These are phyloP conservation scores for Parapsyche elsis DNA, from an alignment of 1,140 invertebrate genomes.

Conservation along the genomic window DNA sequence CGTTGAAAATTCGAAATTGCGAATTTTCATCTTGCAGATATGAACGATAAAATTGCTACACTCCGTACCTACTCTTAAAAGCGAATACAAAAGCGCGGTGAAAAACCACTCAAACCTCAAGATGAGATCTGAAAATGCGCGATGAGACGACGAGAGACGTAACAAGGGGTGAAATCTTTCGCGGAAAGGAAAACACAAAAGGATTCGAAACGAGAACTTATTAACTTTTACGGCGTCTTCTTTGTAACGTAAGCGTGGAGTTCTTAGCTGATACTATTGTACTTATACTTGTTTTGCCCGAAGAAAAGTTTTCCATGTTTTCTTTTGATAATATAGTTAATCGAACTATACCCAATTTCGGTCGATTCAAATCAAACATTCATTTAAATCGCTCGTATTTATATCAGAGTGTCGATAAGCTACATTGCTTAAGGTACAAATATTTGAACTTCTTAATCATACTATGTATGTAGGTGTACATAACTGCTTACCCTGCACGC, in stretches of 20 bases:
- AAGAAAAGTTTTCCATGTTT: too few species aligned
- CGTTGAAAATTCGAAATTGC: neutral
- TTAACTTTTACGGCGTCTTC: slow-evolving; percentile 49
- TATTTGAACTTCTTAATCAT: too few species aligned
- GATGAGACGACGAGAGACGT: neutral
- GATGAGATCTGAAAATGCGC: slow-evolving; percentile 11
- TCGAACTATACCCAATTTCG: too few species aligned
- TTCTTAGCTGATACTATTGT: neutral
- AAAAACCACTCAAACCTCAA: slow-evolving; percentile 2
- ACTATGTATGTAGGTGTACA: too few species aligned
- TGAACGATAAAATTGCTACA: neutral
- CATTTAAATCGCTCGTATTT: too few species aligned
- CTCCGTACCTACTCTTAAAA: neutral
- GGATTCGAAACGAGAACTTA: slow-evolving; percentile 47
- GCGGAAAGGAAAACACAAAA: slow-evolving; percentile 36
- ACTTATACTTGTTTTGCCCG: too few species aligned
- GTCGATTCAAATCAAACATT: too few species aligned
- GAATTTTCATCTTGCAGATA: neutral
- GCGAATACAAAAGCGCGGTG: neutral
- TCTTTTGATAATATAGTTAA: too few species aligned
- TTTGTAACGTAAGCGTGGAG: slow-evolving; percentile 33
- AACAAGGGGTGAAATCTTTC: slow-evolving; percentile 11
- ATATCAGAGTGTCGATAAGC: too few species aligned
- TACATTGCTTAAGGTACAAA: too few species aligned
- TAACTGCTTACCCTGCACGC: too few species aligned